Conservation (phyloP, 2,113 vertebrate species). For the Lathamus discolor region DNA sequence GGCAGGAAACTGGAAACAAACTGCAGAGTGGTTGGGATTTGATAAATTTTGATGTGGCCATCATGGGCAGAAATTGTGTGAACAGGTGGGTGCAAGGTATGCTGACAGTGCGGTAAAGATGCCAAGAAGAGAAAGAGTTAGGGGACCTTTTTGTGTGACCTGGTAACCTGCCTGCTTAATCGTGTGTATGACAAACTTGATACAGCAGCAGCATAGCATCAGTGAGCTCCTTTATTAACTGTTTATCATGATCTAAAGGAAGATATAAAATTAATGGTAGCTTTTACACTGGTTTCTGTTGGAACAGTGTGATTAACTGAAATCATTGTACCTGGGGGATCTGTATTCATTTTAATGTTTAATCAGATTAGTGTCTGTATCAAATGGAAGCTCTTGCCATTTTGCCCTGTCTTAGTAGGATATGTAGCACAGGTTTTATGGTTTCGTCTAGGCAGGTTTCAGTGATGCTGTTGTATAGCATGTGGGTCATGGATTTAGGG, state of each 20-base stretch:
- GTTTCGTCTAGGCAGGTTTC: neutral
- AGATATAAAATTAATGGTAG: neutral
- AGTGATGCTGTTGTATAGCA: neutral
- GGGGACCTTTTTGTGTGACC: neutral
- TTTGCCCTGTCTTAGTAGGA: neutral
- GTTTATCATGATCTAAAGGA: neutral
- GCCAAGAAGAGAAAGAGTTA: neutral
- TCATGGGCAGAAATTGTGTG: neutral
- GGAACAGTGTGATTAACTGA: neutral
- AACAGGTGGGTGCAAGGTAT: neutral
- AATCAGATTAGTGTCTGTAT: neutral
- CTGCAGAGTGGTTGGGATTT: neutral
- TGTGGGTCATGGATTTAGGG: neutral
- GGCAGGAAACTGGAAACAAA: neutral
- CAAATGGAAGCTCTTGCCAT: neutral
- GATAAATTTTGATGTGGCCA: neutral
- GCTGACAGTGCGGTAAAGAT: neutral
- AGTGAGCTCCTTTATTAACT: neutral
- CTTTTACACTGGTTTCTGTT: neutral
- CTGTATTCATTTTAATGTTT: neutral
- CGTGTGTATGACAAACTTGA: neutral
- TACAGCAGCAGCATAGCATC: neutral
- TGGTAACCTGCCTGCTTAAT: neutral
- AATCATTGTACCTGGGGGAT: neutral
- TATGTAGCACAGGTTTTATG: neutral